These are phyloP conservation scores for Torymus texanus DNA, from an alignment of 2,888 invertebrate species.

Conservation along the genomic window DNA sequence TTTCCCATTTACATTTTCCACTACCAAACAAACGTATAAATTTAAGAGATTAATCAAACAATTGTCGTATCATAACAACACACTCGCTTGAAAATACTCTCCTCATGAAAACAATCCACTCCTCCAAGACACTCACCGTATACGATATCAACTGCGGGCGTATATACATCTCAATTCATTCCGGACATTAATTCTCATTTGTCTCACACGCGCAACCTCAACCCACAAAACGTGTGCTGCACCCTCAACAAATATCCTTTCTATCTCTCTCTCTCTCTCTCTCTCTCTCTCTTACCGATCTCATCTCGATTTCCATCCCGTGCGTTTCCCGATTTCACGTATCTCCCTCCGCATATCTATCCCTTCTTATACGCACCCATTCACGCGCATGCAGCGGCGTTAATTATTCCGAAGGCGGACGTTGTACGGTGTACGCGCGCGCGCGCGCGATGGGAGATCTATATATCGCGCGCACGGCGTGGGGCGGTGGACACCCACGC, in stretches of 20 bases:
- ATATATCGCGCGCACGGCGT: slow-evolving; percentile 25
- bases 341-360: slow-evolving; percentile 3
- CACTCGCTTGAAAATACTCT: no score
- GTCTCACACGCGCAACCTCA: no score
- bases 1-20: no score
- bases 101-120: no score
- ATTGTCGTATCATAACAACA: no score
- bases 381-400: slow-evolving; percentile 9
- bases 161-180: no score
- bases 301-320: not conserved
- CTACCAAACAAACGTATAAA: no score
- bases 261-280: not conserved
- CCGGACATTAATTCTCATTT: not conserved
- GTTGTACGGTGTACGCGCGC: not conserved
- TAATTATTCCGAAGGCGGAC: slow-evolving; percentile 48
- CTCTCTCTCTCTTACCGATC: not conserved
- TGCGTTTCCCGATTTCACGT: not conserved
- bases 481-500: slow-evolving; percentile 36
- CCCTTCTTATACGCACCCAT: not conserved
- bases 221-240: not conserved
- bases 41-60: no score
- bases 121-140: no score
- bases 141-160: no score
- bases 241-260: not conserved
- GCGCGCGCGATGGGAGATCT: slow-evolving; percentile 30